Evolutionary conservation across 2,888 invertebrate species (phyloP).

Genomic region (Callosobruchus maculatus): DNA sequence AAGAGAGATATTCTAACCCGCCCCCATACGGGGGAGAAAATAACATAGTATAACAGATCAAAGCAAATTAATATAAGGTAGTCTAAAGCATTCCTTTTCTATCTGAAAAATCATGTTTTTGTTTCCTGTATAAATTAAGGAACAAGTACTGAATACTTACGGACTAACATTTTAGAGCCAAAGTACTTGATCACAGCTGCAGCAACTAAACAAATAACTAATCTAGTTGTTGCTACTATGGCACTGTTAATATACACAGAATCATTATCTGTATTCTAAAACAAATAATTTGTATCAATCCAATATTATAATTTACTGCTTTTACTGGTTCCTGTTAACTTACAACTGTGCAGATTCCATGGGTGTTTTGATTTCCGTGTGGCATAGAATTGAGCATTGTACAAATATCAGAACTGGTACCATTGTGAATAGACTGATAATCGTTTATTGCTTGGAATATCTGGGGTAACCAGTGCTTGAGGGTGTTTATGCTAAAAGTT

Average conservation of each 20-base stretch:
- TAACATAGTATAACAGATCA: too few relatives aligned
- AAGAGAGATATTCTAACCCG: too few relatives aligned
- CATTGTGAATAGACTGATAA: conserved; percentile 29
- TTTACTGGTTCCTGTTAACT: too few relatives aligned
- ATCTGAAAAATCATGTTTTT: too few relatives aligned
- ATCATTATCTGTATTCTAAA: conserved; percentile 35
- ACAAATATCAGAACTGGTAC: conserved; percentile 45
- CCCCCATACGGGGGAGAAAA: too few relatives aligned
- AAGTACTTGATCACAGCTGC: conserved; percentile 52
- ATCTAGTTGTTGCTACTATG: conserved; percentile 60
- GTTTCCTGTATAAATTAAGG: too few relatives aligned
- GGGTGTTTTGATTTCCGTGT: conserved; percentile 5
- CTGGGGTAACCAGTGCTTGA: conserved; percentile 83
- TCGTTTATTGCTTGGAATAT: conserved; percentile 66
- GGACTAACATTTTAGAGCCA: conserved; percentile 54
- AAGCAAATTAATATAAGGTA: too few relatives aligned
- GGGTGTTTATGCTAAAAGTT: conserved; percentile 58
- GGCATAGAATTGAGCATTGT: conserved; percentile 46
- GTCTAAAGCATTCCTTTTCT: too few relatives aligned
- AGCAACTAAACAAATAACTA: conserved; percentile 61
- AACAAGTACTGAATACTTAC: conserved; percentile 40
- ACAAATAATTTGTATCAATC: too few relatives aligned
- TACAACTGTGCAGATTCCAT: conserved; percentile 20
- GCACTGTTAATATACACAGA: conserved; percentile 66
- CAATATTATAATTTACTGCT: too few relatives aligned